Evolutionary conservation across 2,113 vertebrate genomes (phyloP).

Genomic region (Hirundichthys speculiger): DNA sequence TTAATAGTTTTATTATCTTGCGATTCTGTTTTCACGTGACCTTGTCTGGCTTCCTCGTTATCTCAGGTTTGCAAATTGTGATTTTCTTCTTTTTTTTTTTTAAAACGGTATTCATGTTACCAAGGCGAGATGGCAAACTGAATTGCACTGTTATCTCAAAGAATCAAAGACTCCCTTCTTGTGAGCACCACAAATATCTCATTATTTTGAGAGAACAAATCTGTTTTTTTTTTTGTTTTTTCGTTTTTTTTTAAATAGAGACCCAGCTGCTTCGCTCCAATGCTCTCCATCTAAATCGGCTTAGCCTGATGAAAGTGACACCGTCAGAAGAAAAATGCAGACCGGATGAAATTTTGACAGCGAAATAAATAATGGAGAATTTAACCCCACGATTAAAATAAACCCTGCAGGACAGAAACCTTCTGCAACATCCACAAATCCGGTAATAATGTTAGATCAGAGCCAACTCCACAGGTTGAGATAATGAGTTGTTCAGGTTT

Average conservation of each 20-base stretch:
- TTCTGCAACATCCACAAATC: constrained; percentile 3
- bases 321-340: constrained; percentile 14
- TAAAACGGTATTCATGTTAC: constrained; percentile 1
- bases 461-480: constrained; percentile 1
- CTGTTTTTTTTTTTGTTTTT: constrained; percentile 6
- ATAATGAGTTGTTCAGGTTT: not conserved
- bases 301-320: constrained; percentile 51
- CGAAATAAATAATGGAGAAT: constrained; percentile 21
- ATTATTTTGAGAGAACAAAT: constrained; percentile 58
- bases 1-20: constrained; percentile 36
- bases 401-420: not conserved
- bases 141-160: constrained; percentile 56
- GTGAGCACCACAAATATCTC: constrained; percentile 37
- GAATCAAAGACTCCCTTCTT: constrained; percentile 45
- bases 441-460: not conserved
- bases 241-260: not conserved
- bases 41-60: constrained; percentile 44
- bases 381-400: constrained; percentile 11
- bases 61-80: constrained; percentile 4
- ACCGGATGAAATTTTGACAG: constrained; percentile 23
- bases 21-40: constrained; percentile 11
- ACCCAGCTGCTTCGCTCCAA: constrained; percentile 41
- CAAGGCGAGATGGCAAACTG: constrained; percentile 28
- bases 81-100: not conserved
- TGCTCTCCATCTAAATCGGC: constrained; percentile 52